Evolutionary conservation across 2,888 invertebrate genomes (phyloP).

Genomic region (Parascotia fuliginaria): DNA sequence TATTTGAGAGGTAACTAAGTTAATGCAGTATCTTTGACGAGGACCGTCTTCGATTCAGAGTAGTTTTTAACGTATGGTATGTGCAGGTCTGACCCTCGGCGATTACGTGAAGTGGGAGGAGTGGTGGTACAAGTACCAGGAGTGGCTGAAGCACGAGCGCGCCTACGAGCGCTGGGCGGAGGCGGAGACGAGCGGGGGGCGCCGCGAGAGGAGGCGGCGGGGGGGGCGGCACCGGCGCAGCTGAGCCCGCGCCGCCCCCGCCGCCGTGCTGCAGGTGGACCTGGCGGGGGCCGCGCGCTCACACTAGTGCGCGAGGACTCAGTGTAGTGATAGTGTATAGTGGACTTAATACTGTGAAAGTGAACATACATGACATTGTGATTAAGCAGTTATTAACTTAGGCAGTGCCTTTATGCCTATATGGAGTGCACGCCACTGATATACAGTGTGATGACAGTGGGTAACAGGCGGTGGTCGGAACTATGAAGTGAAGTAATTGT

Average conservation of each 20-base stretch:
- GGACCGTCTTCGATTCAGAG: slow-evolving; percentile 16
- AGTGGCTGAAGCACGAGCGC: slow-evolving; percentile 94
- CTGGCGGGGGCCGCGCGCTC: slow-evolving; percentile 74
- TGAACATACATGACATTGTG: too few relatives aligned
- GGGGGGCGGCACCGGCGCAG: slow-evolving; percentile 74
- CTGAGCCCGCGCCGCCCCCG: slow-evolving; percentile 84
- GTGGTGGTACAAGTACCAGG: slow-evolving; percentile 97
- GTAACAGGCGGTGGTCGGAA: too few relatives aligned
- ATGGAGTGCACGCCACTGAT: too few relatives aligned
- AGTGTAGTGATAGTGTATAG: neutral
- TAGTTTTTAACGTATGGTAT: neutral
- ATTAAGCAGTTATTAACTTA: too few relatives aligned
- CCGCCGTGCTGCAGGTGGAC: slow-evolving; percentile 78
- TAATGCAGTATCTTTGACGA: too few relatives aligned
- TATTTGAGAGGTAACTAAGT: slow-evolving; percentile 88
- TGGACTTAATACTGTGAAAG: too few relatives aligned
- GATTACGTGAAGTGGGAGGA: slow-evolving; percentile 97
- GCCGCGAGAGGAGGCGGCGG: slow-evolving; percentile 64
- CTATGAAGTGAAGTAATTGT: too few relatives aligned
- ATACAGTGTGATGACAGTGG: too few relatives aligned
- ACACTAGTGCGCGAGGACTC: neutral
- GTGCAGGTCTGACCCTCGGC: slow-evolving; percentile 87
- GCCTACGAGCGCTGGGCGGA: slow-evolving; percentile 90
- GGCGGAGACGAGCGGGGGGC: slow-evolving; percentile 63
- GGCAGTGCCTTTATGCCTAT: too few relatives aligned